Conservation (phyloP, 23 tunicate genomes). For the Diplosoma virens region DNA sequence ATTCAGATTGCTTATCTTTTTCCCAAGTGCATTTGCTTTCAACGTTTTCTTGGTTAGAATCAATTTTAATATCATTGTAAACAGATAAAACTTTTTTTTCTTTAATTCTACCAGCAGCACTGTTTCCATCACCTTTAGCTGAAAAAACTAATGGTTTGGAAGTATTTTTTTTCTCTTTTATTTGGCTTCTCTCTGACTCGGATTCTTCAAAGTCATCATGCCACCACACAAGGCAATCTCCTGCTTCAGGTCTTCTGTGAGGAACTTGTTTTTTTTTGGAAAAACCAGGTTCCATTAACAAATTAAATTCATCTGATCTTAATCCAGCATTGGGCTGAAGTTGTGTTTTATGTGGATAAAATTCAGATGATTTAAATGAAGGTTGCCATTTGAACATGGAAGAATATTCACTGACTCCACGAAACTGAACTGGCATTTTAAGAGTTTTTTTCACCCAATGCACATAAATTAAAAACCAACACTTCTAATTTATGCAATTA, state of each 20-base stretch:
- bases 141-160: neutral
- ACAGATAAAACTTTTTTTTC: neutral
- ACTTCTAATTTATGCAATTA: neutral
- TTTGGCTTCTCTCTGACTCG: neutral
- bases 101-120: neutral
- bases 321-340: conserved; percentile 72
- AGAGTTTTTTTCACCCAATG: neutral
- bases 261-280: conserved; percentile 54
- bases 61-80: neutral
- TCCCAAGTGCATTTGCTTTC: conserved; percentile 25
- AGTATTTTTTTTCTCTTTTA: neutral
- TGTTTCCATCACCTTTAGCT: neutral
- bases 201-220: conserved; percentile 39
- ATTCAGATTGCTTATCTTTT: conserved; percentile 16
- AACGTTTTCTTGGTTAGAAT: neutral
- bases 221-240: conserved; percentile 63
- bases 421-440: conserved; percentile 72
- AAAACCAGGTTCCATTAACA: conserved; percentile 66
- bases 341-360: conserved; percentile 60
- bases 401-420: conserved; percentile 80
- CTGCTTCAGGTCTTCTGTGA: conserved; percentile 69
- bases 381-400: conserved; percentile 70
- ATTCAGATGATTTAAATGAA: conserved; percentile 64
- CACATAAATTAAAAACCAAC: neutral
- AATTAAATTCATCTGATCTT: conserved; percentile 69